phyloP scores from a whole-genome alignment of 2,113 vertebrate species.

The Nansenia antarctica region DNA sequence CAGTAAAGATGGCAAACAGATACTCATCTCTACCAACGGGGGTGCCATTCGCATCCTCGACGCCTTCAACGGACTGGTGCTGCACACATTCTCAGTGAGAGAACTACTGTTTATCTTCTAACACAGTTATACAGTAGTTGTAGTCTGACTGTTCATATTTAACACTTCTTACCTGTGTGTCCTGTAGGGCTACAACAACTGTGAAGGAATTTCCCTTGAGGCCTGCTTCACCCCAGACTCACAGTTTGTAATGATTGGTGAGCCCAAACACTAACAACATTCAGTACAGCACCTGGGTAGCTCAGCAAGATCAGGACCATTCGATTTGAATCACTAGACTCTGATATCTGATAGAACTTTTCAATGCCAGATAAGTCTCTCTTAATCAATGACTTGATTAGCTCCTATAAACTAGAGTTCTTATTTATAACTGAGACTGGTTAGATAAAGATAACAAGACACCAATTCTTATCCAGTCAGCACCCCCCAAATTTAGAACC shows the following conservation, averaged over 20 bases:
- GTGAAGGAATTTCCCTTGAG: slow-evolving; percentile 91
- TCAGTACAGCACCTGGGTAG: neutral
- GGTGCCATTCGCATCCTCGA: slow-evolving; percentile 91
- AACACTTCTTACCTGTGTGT: neutral
- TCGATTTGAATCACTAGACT: too few species aligned
- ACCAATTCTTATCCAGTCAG: too few species aligned
- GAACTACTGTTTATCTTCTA: neutral
- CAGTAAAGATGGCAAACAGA: slow-evolving; percentile 96
- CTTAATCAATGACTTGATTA: too few species aligned
- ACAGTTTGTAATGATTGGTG: slow-evolving; percentile 98
- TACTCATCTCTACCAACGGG: slow-evolving; percentile 93
- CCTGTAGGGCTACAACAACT: slow-evolving; percentile 93
- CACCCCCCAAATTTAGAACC: too few species aligned
- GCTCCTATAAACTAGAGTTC: too few species aligned
- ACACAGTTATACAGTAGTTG: neutral
- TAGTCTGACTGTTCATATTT: neutral
- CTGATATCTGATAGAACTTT: too few species aligned
- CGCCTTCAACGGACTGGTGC: slow-evolving; percentile 90
- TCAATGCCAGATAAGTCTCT: too few species aligned
- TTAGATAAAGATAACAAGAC: too few species aligned
- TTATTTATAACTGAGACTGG: too few species aligned
- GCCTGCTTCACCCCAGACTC: slow-evolving; percentile 99
- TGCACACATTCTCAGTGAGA: slow-evolving; percentile 94
- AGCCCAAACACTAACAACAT: slow-evolving; percentile 47
- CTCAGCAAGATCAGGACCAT: too few species aligned